Base-by-base conservation (phyloP, 2,797 vertebrate genomes). In the Naso thynnoides region DNA sequence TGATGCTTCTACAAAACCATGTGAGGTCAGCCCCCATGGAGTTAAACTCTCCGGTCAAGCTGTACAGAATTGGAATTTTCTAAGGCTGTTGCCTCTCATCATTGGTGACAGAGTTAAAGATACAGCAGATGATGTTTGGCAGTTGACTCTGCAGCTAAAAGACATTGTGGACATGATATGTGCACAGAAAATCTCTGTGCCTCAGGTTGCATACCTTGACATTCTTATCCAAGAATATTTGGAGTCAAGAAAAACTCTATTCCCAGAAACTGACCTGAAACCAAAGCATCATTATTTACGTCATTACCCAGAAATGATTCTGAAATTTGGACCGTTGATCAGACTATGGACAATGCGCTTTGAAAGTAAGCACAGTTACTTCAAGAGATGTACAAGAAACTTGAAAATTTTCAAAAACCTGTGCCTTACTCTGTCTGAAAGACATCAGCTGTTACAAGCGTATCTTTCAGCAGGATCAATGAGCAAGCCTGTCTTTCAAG, bases 191-290 rank as follows among this genome's bases (percentile, higher is more conserved):
- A 79, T 74, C 15, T 66, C 60, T 6, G 18, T 29, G 13, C 18
- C 64, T 24, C 78, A 76, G 54, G 44, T 68, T 3, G 16, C 68
- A 4, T 70, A 69, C 29, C 63, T 81, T 23, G 59, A 76, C 57
- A 47, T 16, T 63, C 72, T 70, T 5, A 76, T 79, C 18, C 62
- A 85, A 36, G 58, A 82, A 62, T 76, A 79, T 81, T 58, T 85
- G 10, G 56, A 85, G 11, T 26, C 49, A n/a, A 76, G 72, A 9
- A 76, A 73, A 24, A n/a, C 14, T 29, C 38, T 70, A 1, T 85
- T 82, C 50, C 73, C 62, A 59, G 68, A 55, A 8, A 44, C 3
- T 1, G 9, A 8, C 6, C 16, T 66, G 6, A 79, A 60, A 70
- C 54, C 60, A 16, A 79, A 79, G 5, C 55, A 42, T 2, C 54